These are phyloP conservation scores for Prosopocoilus inquinatus DNA, from an alignment of 2,888 invertebrate species.

Conservation along the genomic window DNA sequence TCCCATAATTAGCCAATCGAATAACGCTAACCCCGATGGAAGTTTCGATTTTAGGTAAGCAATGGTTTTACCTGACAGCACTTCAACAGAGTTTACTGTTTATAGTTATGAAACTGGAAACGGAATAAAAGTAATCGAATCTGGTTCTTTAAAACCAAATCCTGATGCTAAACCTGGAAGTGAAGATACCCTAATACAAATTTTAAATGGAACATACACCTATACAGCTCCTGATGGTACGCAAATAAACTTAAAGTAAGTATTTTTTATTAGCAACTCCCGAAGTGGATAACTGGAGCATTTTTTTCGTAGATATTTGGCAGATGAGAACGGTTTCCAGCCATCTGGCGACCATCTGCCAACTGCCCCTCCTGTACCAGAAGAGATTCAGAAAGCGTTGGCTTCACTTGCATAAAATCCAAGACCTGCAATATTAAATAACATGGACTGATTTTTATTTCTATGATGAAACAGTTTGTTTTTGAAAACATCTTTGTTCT, in stretches of 20 bases:
- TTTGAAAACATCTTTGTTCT: no score
- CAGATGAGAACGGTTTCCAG: conserved; percentile 78
- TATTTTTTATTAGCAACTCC: no score
- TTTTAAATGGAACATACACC: conserved; percentile 59
- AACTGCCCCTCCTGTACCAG: conserved; percentile 66
- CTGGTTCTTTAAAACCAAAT: conserved; percentile 45
- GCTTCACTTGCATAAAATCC: conserved; percentile 28
- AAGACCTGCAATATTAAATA: neutral
- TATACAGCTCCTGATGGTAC: conserved; percentile 61
- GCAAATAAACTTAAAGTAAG: conserved; percentile 26
- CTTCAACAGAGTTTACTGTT: no score
- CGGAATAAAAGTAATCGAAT: conserved; percentile 68
- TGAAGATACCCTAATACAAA: conserved; percentile 42
- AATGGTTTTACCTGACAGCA: no score
- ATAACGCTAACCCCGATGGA: conserved; percentile 70
- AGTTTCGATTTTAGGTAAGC: conserved; percentile 68
- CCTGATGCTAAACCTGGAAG: conserved; percentile 36
- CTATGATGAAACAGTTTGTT: no score
- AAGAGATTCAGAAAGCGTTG: conserved; percentile 25
- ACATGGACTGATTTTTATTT: no score
- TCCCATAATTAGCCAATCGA: conserved; percentile 65
- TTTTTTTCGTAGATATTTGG: conserved; percentile 64
- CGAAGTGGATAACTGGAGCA: no score
- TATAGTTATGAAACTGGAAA: conserved; percentile 69
- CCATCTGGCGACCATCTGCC: conserved; percentile 76